phyloP scores from a whole-genome alignment of 2,888 invertebrate genomes.

The Eristalinus sepulchralis region DNA sequence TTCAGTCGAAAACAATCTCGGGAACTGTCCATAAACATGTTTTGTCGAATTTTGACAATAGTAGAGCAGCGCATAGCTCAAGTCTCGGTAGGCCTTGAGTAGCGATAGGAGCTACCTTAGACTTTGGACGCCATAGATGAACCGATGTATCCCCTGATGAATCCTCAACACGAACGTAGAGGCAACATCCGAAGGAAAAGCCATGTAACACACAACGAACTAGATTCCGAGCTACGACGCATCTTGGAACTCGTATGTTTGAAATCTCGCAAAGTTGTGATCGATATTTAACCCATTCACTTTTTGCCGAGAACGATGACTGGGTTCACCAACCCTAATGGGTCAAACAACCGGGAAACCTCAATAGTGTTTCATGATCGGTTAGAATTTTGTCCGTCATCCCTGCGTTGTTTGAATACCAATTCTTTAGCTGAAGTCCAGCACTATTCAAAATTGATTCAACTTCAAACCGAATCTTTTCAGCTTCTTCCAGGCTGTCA shows the following conservation, averaged over 20 bases:
- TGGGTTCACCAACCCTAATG: neutral
- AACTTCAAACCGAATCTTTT: conserved; percentile 46
- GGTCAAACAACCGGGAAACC: conserved; percentile 39
- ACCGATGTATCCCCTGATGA: neutral
- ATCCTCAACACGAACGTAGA: conserved; percentile 24
- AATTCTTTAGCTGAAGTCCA: conserved; percentile 62
- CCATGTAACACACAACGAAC: conserved; percentile 27
- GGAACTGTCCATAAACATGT: conserved; percentile 55
- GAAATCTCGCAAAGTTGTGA: conserved; percentile 8
- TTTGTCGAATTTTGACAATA: conserved; percentile 35
- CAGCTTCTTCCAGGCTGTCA: conserved; percentile 45
- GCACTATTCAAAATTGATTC: conserved; percentile 31
- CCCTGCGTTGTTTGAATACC: conserved; percentile 36
- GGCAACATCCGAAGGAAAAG: conserved; percentile 39
- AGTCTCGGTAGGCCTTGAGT: conserved; percentile 60
- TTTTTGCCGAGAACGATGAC: neutral
- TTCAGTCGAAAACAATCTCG: conserved; percentile 58
- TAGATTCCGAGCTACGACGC: neutral
- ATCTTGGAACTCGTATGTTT: conserved; percentile 16
- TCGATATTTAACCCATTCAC: neutral
- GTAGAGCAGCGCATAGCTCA: conserved; percentile 60
- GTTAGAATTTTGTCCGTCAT: conserved; percentile 29
- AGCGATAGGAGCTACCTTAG: conserved; percentile 64
- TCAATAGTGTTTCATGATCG: conserved; percentile 15
- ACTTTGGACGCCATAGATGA: conserved; percentile 56